phyloP scores from a whole-genome alignment of 2,797 vertebrate species.

The Gymnodraco acuticeps region DNA sequence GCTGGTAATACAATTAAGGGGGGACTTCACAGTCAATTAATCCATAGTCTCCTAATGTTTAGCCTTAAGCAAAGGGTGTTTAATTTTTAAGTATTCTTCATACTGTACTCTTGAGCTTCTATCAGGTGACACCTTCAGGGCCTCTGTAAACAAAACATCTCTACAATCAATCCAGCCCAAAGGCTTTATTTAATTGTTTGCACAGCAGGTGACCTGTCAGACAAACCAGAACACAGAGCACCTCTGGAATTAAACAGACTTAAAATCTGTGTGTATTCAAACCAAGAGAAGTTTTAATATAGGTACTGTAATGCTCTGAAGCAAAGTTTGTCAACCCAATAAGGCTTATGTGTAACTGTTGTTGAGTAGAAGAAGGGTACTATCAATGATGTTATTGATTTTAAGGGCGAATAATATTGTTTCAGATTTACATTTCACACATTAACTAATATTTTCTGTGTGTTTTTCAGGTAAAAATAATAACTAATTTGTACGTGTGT shows the following conservation, averaged over 20 bases:
- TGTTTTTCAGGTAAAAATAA: neutral
- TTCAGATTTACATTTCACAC: neutral
- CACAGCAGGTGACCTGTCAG: constrained; percentile 54
- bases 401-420: neutral
- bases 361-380: neutral
- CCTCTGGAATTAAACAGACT: constrained; percentile 43
- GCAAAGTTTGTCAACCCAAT: constrained; percentile 6
- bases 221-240: constrained; percentile 20
- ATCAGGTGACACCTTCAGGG: constrained; percentile 50
- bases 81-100: constrained; percentile 38
- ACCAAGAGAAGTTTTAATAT: constrained; percentile 19
- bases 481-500: neutral
- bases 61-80: constrained; percentile 41
- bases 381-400: neutral
- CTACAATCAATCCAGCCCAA: constrained; percentile 40
- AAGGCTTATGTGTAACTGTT: neutral
- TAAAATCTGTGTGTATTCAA: constrained; percentile 53
- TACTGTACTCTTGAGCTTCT: constrained; percentile 26
- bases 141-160: constrained; percentile 59
- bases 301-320: too few species aligned
- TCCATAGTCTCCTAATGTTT: constrained; percentile 25
- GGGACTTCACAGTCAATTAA: neutral
- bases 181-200: constrained; percentile 61
- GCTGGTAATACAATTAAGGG: neutral
- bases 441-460: neutral